These are phyloP conservation scores for Drosophila sp. DNA, from an alignment of 1,140 invertebrate genomes.

Conservation along the genomic window DNA sequence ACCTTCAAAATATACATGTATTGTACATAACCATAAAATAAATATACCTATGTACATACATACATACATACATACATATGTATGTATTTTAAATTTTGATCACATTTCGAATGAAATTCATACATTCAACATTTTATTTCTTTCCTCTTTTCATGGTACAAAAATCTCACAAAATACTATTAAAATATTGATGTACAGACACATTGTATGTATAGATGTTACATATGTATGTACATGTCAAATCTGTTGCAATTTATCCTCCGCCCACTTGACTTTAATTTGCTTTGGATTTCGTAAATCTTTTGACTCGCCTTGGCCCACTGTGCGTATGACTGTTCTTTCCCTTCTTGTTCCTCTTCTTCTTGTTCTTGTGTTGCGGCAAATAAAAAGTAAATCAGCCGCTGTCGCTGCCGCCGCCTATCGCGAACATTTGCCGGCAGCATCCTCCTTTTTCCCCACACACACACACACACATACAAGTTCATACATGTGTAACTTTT, in stretches of 20 bases:
- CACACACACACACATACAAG: not conserved
- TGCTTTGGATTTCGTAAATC: slow-evolving; percentile 41
- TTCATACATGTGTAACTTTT: slow-evolving; percentile 16
- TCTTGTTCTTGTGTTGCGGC: slow-evolving; percentile 15
- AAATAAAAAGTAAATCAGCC: slow-evolving; percentile 18
- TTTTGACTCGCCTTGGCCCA: slow-evolving; percentile 28
- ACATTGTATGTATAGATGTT: not conserved
- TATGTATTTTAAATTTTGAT: too few relatives aligned
- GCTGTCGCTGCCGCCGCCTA: slow-evolving; percentile 6
- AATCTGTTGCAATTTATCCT: not conserved
- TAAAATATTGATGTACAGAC: not conserved
- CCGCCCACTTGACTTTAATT: slow-evolving; percentile 14
- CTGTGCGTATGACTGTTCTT: slow-evolving; percentile 10
- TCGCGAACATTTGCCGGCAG: slow-evolving; percentile 16
- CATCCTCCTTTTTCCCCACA: slow-evolving; percentile 10
- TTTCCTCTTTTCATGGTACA: too few relatives aligned
- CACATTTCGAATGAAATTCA: too few relatives aligned
- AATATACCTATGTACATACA: too few relatives aligned
- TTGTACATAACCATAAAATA: too few relatives aligned
- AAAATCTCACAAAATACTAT: not conserved
- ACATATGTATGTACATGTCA: not conserved
- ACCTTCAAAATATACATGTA: too few relatives aligned
- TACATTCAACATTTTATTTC: too few relatives aligned
- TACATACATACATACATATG: too few relatives aligned
- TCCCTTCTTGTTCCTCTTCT: not conserved